Evolutionary conservation across 2,888 invertebrate genomes (phyloP), one percentile per base, ranked within the genome.

Genomic region (Callyntrura guangdongensis): DNA sequence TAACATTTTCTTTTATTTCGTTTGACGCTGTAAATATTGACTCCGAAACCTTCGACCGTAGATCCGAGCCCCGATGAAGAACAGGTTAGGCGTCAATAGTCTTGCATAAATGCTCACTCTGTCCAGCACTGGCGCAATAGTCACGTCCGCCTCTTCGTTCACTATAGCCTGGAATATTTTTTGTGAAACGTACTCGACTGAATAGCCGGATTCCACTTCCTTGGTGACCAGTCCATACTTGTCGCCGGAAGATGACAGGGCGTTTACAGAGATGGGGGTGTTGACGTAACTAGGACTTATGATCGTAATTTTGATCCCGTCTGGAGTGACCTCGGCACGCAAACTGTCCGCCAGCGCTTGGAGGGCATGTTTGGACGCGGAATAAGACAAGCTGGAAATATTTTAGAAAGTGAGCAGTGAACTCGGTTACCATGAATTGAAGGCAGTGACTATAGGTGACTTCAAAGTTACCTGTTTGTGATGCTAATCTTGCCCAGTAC

Each of bases 311-410:
- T 97, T 96, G 64, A 99, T 96, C 91, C 97, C 97, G 93, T 97
- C 96, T 89, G 96, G 95, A 64, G 96, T 95, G 93, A 99, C 96
- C 96, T 99, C 99, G 36, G 98, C 97, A 94, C 99, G 96, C 67
- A 99, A 95, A 53, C 97, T 96, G 95, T 99, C 99, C 92, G 97
- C 97, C 95, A 99, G 99, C 14, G 99, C 99, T 95, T 99, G 98
- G 87, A 98, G 94, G 0, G 99, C 99, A 96, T 99, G 99, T 95
- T 99, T 99, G 0, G 99, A 98, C 20, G 99, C 98, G 85, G 97
- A 96, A 95, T 99, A 98, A 0, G 98, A 97, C 59, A 98, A 97
- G 86, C 98, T 96, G 93, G 20, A 49, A 49, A 49, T 49, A 14
- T 11, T 0, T 5, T 5, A 22, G n/a, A 22, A 5, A 64, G n/a